Conservation (phyloP, 2,888 invertebrate genomes). For the Dendrolimus pini region DNA sequence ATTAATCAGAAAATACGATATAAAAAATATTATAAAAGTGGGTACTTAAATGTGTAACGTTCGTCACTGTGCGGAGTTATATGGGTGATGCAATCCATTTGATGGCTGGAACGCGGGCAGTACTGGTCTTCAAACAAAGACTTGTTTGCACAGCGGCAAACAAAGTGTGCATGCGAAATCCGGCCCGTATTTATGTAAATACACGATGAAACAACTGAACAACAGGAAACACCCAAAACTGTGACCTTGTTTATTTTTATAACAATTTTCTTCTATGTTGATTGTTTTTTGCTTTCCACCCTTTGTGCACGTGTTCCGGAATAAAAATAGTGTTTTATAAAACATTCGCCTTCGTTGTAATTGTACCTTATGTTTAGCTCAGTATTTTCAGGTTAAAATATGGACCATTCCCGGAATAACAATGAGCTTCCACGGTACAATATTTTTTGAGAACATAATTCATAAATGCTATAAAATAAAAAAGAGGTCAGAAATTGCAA, state of each 20-base stretch:
- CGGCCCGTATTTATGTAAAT: constrained; percentile 59
- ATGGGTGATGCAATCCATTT: constrained; percentile 47
- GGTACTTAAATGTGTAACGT: too few species aligned
- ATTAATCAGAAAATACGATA: too few species aligned
- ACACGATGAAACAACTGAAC: constrained; percentile 52
- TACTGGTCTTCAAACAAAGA: constrained; percentile 38
- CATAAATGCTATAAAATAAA: neutral
- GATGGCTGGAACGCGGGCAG: constrained; percentile 27
- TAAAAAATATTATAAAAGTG: too few species aligned
- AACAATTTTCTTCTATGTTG: constrained; percentile 42
- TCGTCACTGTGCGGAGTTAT: constrained; percentile 26
- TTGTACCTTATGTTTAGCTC: neutral
- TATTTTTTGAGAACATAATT: neutral
- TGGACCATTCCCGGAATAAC: neutral
- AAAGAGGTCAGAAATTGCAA: neutral
- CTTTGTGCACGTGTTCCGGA: constrained; percentile 13
- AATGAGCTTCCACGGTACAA: neutral
- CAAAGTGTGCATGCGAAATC: constrained; percentile 54
- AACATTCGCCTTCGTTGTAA: neutral
- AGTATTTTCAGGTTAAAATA: neutral
- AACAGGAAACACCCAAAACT: constrained; percentile 44
- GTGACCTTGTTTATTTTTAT: constrained; percentile 50
- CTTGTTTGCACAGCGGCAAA: constrained; percentile 46
- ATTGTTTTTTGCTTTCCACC: constrained; percentile 37
- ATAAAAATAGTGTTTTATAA: constrained; percentile 1